Base-by-base conservation (phyloP, 2,113 vertebrate species). In the Tenrec ecaudatus region DNA sequence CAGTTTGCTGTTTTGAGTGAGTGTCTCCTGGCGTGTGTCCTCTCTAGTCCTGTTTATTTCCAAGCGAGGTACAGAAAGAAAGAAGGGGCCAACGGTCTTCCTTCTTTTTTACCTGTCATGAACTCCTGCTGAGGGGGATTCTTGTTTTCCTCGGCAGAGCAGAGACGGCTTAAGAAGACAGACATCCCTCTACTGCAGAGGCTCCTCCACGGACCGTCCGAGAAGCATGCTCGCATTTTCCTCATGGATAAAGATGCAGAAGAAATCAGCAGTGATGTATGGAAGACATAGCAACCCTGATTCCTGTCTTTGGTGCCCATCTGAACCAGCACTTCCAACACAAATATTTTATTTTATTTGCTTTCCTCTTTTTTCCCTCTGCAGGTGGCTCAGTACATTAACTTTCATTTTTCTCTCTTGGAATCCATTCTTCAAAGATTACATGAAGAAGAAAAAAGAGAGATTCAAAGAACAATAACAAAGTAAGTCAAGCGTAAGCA, bases 381-480 rank as follows among this genome's bases (percentile, higher is more conserved):
- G 15, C 89, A 99, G 99, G 99, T 99, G 62, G 99, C 99, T 88
- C 99, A 99, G 89, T 99, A 99, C 84, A 98, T 99, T 88, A 99
- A 98, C 73, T 98, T 99, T 94, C 98, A 99, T 81, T 98, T 99
- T 91, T 98, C 98, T 3, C 97, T 99, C 89, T 96, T 99, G 97
- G 98, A 99, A 91, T 98, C 98, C 0, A 98, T 99, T 94, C 97
- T 99, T 57, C 97, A 97, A 88, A 98, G 98, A 95, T 97, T 99
- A 93, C 96, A 98, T 58, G 98, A 99, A 58, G 98, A 99, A 84
- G 99, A 99, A 68, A 95, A 97, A 90, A 97, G 94, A 95, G 99
- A 99, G 94, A 98, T 99, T 58, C 96, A 99, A 86, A 98, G 95
- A 79, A 98, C 98, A 58, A 60, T 90, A 2, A 94, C 94, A 89